Conservation (phyloP, 2,113 vertebrate genomes). For the Vulpes vulpes region DNA sequence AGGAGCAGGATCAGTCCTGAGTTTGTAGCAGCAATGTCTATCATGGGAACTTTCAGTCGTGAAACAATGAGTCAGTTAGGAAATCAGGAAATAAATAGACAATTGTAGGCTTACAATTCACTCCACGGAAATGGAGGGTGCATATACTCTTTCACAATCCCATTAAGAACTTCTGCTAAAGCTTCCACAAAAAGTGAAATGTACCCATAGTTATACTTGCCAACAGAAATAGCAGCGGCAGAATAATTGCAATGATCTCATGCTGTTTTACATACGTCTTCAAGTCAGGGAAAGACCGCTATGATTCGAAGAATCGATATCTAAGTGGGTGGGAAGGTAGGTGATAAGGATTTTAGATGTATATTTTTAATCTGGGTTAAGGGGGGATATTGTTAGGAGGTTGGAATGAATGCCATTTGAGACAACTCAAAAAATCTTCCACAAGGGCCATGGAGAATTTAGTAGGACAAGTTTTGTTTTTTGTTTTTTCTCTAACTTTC, state of each 20-base stretch:
- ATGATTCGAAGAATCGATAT: neutral
- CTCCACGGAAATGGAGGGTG: neutral
- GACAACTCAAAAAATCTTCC: neutral
- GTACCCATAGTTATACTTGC: neutral
- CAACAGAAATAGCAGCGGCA: neutral
- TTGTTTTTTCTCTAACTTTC: neutral
- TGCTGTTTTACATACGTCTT: neutral
- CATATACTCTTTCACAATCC: neutral
- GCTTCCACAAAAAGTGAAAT: neutral
- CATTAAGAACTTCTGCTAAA: neutral
- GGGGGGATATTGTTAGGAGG: neutral
- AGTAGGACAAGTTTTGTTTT: neutral
- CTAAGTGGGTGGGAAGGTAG: neutral
- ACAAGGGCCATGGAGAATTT: neutral
- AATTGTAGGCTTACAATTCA: neutral
- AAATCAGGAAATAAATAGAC: neutral
- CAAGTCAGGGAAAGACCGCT: neutral
- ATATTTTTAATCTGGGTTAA: neutral
- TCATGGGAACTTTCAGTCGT: neutral
- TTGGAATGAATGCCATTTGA: neutral
- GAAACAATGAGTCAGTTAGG: neutral
- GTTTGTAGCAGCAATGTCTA: neutral
- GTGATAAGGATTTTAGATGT: neutral
- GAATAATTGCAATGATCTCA: neutral
- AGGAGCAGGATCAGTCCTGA: neutral